A percentile compares a stretch with the other conserved stretches of the same genome.
phyloP scores from a whole-genome alignment of 2,113 vertebrate species.

The Rhizomys pruinosus region DNA sequence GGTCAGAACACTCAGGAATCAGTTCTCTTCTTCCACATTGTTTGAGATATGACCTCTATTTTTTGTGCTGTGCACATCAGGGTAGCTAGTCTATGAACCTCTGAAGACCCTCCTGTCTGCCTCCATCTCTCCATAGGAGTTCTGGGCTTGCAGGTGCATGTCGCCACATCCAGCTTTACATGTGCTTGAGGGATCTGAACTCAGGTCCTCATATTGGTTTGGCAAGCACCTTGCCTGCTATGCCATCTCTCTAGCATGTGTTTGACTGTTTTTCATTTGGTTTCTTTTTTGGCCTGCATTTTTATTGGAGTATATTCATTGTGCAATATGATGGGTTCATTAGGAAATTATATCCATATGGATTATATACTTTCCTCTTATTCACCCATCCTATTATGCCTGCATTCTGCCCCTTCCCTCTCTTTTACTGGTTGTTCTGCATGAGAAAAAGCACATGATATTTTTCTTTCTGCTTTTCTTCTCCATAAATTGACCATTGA shows the following conservation, averaged over 20 bases:
- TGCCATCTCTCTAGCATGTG: neutral
- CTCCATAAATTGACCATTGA: neutral
- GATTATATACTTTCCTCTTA: neutral
- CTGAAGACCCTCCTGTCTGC: neutral
- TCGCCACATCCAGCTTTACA: neutral
- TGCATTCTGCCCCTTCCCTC: neutral
- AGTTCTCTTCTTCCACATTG: neutral
- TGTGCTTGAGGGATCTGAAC: neutral
- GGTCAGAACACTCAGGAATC: too few relatives aligned
- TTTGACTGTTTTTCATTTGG: neutral
- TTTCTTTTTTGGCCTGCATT: neutral
- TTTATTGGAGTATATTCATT: neutral
- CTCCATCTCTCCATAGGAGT: neutral
- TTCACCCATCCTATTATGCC: neutral
- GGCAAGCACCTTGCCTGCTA: neutral
- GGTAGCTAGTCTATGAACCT: neutral
- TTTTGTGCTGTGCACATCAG: neutral
- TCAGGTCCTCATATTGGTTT: neutral
- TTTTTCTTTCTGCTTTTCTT: neutral
- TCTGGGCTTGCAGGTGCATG: neutral
- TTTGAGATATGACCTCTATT: neutral
- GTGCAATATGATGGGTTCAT: neutral
- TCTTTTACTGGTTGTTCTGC: neutral
- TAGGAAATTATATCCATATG: neutral
- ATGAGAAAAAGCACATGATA: neutral